Percentiles rank a stretch among this genome's conserved stretches.
phyloP scores from a whole-genome alignment of 2,888 invertebrate genomes.

The Euspilapteryx auroguttella region DNA sequence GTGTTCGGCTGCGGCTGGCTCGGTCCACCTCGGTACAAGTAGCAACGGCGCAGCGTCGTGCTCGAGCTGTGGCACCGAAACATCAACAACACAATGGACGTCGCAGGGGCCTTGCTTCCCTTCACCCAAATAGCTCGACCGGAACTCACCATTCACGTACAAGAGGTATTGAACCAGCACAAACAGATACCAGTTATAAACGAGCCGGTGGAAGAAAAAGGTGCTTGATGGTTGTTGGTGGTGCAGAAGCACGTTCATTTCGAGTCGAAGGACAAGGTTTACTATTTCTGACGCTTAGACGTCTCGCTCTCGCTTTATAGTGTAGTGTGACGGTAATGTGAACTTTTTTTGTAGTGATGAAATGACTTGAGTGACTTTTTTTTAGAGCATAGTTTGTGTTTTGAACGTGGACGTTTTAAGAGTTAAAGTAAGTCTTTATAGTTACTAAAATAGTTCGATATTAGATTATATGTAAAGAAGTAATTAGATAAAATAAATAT shows the following conservation, averaged over 20 bases:
- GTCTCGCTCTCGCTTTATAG: too few species aligned
- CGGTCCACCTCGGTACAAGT: slow-evolving; percentile 66
- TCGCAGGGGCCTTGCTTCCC: slow-evolving; percentile 46
- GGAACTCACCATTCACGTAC: slow-evolving; percentile 45
- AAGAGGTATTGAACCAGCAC: slow-evolving; percentile 37
- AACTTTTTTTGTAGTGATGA: too few species aligned
- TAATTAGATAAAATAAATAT: too few species aligned
- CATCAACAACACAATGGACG: slow-evolving; percentile 58
- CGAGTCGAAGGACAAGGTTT: slow-evolving; percentile 38
- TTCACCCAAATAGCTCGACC: slow-evolving; percentile 48
- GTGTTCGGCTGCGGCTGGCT: slow-evolving; percentile 72
- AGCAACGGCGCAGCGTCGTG: slow-evolving; percentile 63
- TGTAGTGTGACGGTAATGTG: too few species aligned
- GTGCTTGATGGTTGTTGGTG: slow-evolving; percentile 45
- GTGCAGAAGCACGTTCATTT: slow-evolving; percentile 54
- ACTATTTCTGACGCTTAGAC: too few species aligned
- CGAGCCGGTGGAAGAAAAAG: slow-evolving; percentile 26
- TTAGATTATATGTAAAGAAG: too few species aligned
- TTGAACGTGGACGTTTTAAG: too few species aligned
- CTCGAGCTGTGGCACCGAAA: slow-evolving; percentile 58
- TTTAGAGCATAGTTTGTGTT: too few species aligned
- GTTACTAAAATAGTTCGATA: too few species aligned
- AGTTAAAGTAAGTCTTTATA: too few species aligned
- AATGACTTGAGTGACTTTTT: too few species aligned
- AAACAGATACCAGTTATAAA: slow-evolving; percentile 21